Evolutionary conservation across 2,797 vertebrate genomes (phyloP), one percentile per base, ranked within the genome.

Genomic region (Vultur gryphus): DNA sequence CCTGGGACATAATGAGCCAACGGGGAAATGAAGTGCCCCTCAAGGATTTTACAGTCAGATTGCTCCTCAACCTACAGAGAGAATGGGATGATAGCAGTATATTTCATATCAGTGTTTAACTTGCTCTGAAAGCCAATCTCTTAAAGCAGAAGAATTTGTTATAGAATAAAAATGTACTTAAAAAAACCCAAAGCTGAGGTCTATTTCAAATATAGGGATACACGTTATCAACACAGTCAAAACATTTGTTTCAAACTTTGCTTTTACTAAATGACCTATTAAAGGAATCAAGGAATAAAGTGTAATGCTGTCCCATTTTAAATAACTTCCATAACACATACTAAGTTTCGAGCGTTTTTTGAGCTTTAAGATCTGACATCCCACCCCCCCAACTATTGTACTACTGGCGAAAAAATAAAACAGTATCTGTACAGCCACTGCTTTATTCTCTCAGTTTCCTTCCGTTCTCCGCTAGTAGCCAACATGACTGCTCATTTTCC

Each of bases 11-110:
- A 98, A 83, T 99, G 99, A 91, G 99, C 99, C 97, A 99, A 97
- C 1, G 99, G 99, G 48, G 99, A 99, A 84, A 99, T 98, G 96
- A 99, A 99, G 96, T 99, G 99, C 2, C 99, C 99, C 95, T 99
- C 98, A 29, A 99, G 98, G 91, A 99, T 98, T 94, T 98, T 98
- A 97, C 99, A 99, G 96, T 99, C 99, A 1, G 98, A 97, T 43
- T 99, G 98, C 20, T 99, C 98, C 86, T 99, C 99, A 89, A 99
- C 98, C 99, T 99, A 90, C 41, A 80, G 61, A 66, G 31, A 29
- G 28, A 77, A 72, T 4, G 11, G 11, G 26, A 88, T 18, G 48
- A 78, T 0, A 73, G 16, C 43, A 91, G 29, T 10, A 8, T 19
- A 26, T 39, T 70, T 48, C 35, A 10, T 16, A 28, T 17, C 37